Conservation (phyloP, 2,113 vertebrate genomes). For the Neopipo cinnamomea region DNA sequence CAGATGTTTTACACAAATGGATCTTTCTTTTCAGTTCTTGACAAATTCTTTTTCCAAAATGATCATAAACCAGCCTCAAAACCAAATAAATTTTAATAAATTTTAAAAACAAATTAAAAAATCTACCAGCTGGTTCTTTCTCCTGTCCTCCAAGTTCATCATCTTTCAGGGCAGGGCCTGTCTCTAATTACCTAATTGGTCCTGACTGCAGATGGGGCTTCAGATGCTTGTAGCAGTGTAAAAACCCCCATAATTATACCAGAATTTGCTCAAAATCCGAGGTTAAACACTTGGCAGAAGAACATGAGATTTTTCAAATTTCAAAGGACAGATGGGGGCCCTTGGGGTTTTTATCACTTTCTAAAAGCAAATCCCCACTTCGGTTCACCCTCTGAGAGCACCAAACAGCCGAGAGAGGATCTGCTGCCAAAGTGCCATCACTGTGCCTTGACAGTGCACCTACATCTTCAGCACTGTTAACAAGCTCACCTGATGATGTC, state of each 20-base stretch:
- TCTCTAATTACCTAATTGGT: not conserved
- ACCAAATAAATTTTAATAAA: not conserved
- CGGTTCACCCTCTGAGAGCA: not conserved
- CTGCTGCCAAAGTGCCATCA: not conserved
- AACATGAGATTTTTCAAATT: not conserved
- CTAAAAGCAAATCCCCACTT: not conserved
- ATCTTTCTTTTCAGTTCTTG: not conserved
- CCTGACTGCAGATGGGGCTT: not conserved
- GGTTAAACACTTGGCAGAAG: not conserved
- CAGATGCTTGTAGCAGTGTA: not conserved
- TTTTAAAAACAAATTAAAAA: not conserved
- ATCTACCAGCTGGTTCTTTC: not conserved
- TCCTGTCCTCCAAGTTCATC: not conserved
- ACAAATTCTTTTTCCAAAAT: not conserved
- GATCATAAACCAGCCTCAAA: not conserved
- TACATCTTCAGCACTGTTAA: accelerated
- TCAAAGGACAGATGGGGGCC: accelerated
- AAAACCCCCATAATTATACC: not conserved
- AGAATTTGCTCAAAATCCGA: not conserved
- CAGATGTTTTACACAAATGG: not conserved
- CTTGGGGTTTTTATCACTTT: not conserved
- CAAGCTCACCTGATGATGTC: accelerated
- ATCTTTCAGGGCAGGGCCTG: not conserved
- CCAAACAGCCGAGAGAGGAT: not conserved
- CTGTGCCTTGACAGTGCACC: not conserved